Evolutionary conservation across 64 coral and sea anemone species (phyloP).

Genomic region (Dendrophyllia cribrosa): DNA sequence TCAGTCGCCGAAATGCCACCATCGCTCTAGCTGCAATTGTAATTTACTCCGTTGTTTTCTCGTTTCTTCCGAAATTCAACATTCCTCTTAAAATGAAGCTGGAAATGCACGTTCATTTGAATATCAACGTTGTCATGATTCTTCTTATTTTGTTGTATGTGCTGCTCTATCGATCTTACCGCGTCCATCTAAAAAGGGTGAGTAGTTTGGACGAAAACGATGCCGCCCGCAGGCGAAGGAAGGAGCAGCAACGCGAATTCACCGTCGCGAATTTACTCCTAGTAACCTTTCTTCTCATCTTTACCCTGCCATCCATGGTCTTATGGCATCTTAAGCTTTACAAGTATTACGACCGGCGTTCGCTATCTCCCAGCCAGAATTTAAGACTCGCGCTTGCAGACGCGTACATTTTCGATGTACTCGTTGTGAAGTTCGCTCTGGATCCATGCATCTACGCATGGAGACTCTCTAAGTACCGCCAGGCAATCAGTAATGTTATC

Average conservation of each 20-base stretch:
- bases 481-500: conserved; percentile 59
- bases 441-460: conserved; percentile 84
- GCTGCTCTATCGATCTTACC: conserved; percentile 34
- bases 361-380: not conserved
- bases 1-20: conserved; percentile 27
- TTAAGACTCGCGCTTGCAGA: not conserved
- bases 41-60: conserved; percentile 58
- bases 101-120: conserved; percentile 59
- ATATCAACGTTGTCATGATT: conserved; percentile 39
- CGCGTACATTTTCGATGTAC: conserved; percentile 9
- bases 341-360: not conserved
- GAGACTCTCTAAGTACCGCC: conserved; percentile 76
- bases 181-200: not conserved
- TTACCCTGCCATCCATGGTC: conserved; percentile 57
- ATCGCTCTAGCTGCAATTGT: conserved; percentile 6
- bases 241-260: conserved; percentile 28
- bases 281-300: conserved; percentile 52
- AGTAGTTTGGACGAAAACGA: conserved; percentile 19
- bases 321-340: conserved; percentile 24
- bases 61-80: conserved; percentile 41
- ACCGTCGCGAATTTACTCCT: conserved; percentile 20
- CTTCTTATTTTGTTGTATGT: conserved; percentile 18
- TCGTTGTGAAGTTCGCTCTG: conserved; percentile 78
- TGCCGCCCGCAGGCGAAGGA: conserved; percentile 11
- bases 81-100: conserved; percentile 31